A percentile compares a stretch with the other conserved stretches of the same genome.
phyloP scores from a whole-genome alignment of 2,888 invertebrate genomes.

The Heteromurus nitidus region DNA sequence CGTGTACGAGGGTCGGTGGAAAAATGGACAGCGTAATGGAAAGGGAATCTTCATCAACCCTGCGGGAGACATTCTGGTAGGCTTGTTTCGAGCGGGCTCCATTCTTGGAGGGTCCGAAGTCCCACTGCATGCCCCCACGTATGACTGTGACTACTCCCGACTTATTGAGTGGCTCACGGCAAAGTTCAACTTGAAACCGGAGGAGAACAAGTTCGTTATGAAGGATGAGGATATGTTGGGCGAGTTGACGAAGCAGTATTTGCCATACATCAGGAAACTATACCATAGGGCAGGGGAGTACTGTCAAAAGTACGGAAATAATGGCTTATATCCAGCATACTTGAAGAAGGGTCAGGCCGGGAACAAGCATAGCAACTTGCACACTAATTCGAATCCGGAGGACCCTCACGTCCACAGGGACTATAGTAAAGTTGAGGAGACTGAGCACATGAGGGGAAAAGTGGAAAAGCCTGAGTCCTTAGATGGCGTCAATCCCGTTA shows the following conservation, averaged over 20 bases:
- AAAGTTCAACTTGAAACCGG: conserved; percentile 35
- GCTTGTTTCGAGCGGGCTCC: conserved; percentile 63
- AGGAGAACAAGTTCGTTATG: conserved; percentile 22
- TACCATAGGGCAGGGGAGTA: conserved; percentile 69
- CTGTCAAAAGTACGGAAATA: conserved; percentile 67
- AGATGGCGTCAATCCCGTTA: conserved; percentile 66
- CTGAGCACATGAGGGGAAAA: conserved; percentile 56
- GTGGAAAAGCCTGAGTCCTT: conserved; percentile 49
- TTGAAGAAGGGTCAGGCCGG: conserved; percentile 41
- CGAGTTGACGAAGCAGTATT: conserved; percentile 54
- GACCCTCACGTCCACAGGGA: conserved; percentile 22
- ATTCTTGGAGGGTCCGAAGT: conserved; percentile 64
- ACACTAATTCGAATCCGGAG: background rate
- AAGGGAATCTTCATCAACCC: conserved; percentile 70
- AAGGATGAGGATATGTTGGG: conserved; percentile 47
- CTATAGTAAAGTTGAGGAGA: conserved; percentile 28
- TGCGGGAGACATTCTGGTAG: conserved; percentile 65
- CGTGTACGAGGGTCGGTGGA: conserved; percentile 71
- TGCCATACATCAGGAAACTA: conserved; percentile 58
- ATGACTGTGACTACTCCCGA: conserved; percentile 66
- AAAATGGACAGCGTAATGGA: conserved; percentile 66
- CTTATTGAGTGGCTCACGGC: conserved; percentile 57
- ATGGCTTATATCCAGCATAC: conserved; percentile 64
- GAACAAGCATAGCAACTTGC: background rate
- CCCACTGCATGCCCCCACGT: conserved; percentile 67